Base-by-base conservation (phyloP, 2,113 vertebrate species). In the Anguilla rostrata region DNA sequence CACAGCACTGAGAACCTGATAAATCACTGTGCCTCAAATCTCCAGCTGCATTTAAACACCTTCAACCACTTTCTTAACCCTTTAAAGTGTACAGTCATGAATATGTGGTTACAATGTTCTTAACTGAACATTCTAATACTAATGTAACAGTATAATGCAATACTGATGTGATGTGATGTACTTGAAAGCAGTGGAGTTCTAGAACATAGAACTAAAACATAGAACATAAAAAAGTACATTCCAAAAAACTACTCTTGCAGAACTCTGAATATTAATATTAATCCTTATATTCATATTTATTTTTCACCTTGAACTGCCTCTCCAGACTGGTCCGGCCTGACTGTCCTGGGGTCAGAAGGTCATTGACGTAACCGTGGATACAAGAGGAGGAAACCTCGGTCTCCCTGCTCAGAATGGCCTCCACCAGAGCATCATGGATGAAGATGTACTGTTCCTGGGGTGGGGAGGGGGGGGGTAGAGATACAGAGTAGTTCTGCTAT, bases 381-480 rank as follows among this genome's bases (percentile, higher is more conserved):
- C 96, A 96, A 90, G 92, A 96, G 53, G 97, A 97, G 0, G 94
- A 94, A 43, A 99, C 96, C 66, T 95, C 96, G 1, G 98, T 99
- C 93, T 98, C 97, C 84, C 97, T 97, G 91, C 97, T 96, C 85
- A 97, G 93, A 90, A 99, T 96, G 0, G 98, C 97, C 92, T 99
- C 98, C 0, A 98, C 97, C 90, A 99, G 39, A 0, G 96, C 96
- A 56, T 99, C 98, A 0, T 99, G 98, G 94, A 98, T 99, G 93
- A 99, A 99, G 84, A 99, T 94, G 15, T 99, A 99, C 83, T 99
- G 98, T 83, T 99, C 98, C 98, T 99, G 80, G 43, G 85, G 79
- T 43, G n/a, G 78, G 66, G 18, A 0, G 57, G 2, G 34, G 34
- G 34, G 34, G 34, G 57, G 0, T 15, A 16, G 7, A 60, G 8